phyloP scores from a whole-genome alignment of 2,888 invertebrate species.

The Nasonovia ribisnigri region DNA sequence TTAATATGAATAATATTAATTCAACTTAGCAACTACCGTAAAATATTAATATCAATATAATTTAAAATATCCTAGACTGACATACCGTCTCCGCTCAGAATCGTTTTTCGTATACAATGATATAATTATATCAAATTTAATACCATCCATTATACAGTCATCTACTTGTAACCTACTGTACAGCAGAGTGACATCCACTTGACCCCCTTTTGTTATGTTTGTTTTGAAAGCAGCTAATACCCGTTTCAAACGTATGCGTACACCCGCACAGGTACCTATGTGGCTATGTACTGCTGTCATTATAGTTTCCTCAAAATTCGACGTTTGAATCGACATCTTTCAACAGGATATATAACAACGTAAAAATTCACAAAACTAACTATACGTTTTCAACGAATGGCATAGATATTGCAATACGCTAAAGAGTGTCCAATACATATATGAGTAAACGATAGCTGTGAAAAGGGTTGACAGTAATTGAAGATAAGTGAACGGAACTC shows the following conservation, averaged over 20 bases:
- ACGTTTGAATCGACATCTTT: not conserved
- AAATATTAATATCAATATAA: no score
- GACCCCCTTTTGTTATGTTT: not conserved
- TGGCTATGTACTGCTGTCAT: not conserved
- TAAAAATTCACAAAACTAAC: constrained; percentile 30
- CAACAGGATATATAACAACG: not conserved
- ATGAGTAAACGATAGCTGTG: not conserved
- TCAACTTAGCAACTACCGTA: no score
- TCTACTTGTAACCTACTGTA: no score
- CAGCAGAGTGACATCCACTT: no score
- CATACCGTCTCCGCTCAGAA: no score
- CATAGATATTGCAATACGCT: not conserved
- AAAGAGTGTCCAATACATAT: not conserved
- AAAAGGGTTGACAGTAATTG: constrained; percentile 43
- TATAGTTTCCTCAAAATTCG: not conserved
- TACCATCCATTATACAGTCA: no score
- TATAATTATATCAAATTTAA: no score
- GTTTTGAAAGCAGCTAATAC: not conserved
- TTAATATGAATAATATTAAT: no score
- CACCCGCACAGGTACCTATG: not conserved
- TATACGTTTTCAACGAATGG: not conserved
- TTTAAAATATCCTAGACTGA: no score
- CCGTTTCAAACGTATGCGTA: not conserved
- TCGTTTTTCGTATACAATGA: no score
- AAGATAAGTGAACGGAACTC: constrained; percentile 4